These are phyloP conservation scores for Zapus hudsonius DNA, from an alignment of 2,113 vertebrate genomes.

Conservation along the genomic window DNA sequence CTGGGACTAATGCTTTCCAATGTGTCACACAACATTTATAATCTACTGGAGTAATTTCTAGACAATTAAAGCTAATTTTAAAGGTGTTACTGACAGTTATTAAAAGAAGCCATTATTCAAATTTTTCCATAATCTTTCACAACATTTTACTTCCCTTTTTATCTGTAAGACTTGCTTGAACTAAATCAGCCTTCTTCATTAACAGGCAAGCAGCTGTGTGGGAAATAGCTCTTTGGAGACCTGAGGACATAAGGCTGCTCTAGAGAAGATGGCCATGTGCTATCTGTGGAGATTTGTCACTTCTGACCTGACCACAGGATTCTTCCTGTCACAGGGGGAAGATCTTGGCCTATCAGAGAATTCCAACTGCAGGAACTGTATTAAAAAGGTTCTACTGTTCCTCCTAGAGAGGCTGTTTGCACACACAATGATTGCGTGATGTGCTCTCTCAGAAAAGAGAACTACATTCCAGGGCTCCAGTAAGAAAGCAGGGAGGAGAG, in stretches of 20 bases:
- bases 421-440: not conserved
- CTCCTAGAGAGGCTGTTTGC: not conserved
- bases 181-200: not conserved
- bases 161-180: not conserved
- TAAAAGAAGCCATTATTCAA: constrained; percentile 33
- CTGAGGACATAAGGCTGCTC: not conserved
- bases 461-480: not conserved
- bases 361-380: not conserved
- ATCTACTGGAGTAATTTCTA: not conserved
- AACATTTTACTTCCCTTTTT: not conserved
- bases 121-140: constrained; percentile 16
- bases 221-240: not conserved
- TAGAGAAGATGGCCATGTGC: not conserved
- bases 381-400: not conserved
- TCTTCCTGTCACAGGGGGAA: not conserved
- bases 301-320: not conserved
- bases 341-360: constrained; percentile 21
- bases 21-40: not conserved
- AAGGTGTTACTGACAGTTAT: not conserved
- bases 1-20: not conserved
- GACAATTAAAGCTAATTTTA: constrained; percentile 42
- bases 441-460: not conserved
- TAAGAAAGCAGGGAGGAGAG: not conserved
- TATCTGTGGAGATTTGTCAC: not conserved
- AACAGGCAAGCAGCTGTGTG: not conserved